These are phyloP conservation scores for Gnatocerus cornutus DNA, from an alignment of 2,888 invertebrate species.

Conservation along the genomic window DNA sequence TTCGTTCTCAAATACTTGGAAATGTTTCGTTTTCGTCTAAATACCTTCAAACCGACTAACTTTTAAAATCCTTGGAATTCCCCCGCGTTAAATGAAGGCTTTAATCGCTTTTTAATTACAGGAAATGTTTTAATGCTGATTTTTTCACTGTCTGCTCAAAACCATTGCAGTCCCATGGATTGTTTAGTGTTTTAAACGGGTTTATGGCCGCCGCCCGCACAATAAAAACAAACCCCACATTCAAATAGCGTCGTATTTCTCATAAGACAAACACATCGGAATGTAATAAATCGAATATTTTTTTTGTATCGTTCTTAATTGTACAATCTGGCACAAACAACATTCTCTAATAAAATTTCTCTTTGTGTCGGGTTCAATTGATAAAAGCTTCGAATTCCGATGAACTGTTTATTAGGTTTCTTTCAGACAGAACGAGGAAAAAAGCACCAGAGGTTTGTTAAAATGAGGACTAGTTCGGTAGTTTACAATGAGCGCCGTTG, in stretches of 20 bases:
- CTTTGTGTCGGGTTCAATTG: constrained; percentile 35
- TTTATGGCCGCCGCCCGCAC: too few relatives aligned
- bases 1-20: constrained; percentile 29
- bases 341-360: constrained; percentile 32
- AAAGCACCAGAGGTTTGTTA: constrained; percentile 14
- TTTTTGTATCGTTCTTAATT: constrained; percentile 19
- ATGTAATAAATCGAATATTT: constrained; percentile 24
- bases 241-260: background rate
- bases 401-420: constrained; percentile 45
- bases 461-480: constrained; percentile 20
- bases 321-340: constrained; percentile 23
- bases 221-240: background rate
- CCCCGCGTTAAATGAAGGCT: background rate
- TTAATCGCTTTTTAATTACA: constrained; percentile 26
- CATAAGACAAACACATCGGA: background rate
- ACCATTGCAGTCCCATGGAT: background rate
- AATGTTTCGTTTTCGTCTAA: constrained; percentile 25
- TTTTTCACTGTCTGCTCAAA: background rate
- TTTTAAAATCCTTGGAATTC: constrained; percentile 22
- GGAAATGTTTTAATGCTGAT: constrained; percentile 7
- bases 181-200: too few relatives aligned
- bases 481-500: constrained; percentile 11
- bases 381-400: constrained; percentile 40
- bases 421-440: constrained; percentile 27
- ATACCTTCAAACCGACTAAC: constrained; percentile 17